Conservation (phyloP, 2,797 vertebrate genomes). For the Pygocentrus nattereri region DNA sequence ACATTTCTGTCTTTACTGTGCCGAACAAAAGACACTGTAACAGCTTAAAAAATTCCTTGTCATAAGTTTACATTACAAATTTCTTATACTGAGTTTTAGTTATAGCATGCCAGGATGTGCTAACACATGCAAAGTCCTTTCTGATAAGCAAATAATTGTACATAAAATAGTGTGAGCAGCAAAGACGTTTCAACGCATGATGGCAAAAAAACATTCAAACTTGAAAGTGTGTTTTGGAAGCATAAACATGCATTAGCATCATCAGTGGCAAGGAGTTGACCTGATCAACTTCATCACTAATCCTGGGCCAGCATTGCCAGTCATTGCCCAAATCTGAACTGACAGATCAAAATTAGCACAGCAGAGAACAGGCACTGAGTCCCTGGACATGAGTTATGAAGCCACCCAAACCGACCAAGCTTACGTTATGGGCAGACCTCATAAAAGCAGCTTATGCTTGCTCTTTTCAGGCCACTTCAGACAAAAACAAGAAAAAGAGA, state of each 20-base stretch:
- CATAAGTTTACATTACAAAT: too few species aligned
- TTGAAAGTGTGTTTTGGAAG: not conserved
- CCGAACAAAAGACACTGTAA: too few species aligned
- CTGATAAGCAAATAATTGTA: too few species aligned
- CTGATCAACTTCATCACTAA: not conserved
- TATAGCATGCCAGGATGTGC: too few species aligned
- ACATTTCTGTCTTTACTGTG: too few species aligned
- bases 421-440: slow-evolving; percentile 28
- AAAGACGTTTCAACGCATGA: not conserved
- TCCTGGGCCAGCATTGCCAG: not conserved
- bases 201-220: not conserved
- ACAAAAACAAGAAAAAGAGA: slow-evolving; percentile 44
- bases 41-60: too few species aligned
- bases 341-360: not conserved
- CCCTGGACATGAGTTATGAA: not conserved
- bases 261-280: not conserved
- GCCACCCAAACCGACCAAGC: slow-evolving; percentile 51
- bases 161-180: too few species aligned
- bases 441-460: slow-evolving; percentile 37
- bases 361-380: not conserved
- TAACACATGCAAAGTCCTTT: too few species aligned
- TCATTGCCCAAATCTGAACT: not conserved
- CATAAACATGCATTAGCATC: not conserved
- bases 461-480: slow-evolving; percentile 56
- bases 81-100: too few species aligned